Conservation (phyloP, 2,113 vertebrate species). For the Pseudopodoces humilis region DNA sequence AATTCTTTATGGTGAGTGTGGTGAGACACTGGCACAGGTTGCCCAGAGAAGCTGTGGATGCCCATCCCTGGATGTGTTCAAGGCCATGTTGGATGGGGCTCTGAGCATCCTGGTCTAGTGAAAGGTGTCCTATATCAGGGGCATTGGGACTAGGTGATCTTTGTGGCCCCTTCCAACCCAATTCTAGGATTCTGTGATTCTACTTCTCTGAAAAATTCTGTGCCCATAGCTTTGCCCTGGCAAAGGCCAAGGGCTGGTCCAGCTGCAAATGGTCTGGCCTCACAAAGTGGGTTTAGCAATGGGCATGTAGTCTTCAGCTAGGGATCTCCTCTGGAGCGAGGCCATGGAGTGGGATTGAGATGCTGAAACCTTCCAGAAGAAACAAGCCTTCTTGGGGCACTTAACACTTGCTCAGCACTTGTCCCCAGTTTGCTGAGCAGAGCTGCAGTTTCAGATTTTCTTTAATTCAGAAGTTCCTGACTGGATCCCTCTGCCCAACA, state of each 20-base stretch:
- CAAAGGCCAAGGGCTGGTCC: too few species aligned
- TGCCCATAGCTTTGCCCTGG: background rate
- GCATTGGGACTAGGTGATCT: rapidly evolving
- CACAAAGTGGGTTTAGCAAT: background rate
- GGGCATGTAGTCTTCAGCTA: background rate
- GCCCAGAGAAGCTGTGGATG: background rate
- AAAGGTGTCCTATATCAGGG: background rate
- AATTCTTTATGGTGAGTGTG: background rate
- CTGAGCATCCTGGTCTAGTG: background rate
- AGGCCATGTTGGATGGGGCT: background rate
- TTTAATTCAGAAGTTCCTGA: background rate
- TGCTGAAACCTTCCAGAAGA: background rate
- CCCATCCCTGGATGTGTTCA: background rate
- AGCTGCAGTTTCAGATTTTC: background rate
- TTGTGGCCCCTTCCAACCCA: background rate
- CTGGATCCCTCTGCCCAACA: background rate
- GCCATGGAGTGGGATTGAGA: too few species aligned
- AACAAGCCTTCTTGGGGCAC: background rate
- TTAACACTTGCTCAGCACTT: background rate
- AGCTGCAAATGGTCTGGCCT: background rate
- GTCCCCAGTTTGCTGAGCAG: background rate
- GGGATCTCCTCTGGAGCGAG: background rate
- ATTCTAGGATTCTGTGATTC: background rate
- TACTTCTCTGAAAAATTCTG: background rate
- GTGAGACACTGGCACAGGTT: background rate